phyloP scores from a whole-genome alignment of 2,113 vertebrate genomes.

The Promerops cafer region DNA sequence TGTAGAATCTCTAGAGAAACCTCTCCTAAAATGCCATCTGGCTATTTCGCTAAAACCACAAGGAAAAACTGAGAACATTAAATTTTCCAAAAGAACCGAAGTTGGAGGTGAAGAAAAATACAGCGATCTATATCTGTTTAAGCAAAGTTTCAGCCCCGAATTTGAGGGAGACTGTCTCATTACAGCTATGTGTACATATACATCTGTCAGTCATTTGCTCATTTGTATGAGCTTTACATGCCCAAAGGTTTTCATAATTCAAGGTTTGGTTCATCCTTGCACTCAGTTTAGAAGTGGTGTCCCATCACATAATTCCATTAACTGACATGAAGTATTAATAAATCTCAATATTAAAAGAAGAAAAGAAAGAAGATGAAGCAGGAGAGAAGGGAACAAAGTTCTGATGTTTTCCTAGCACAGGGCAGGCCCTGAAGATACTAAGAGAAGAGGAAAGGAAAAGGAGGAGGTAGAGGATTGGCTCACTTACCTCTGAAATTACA shows the following conservation, averaged over 20 bases:
- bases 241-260: not conserved
- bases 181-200: not conserved
- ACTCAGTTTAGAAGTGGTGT: not conserved
- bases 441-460: not conserved
- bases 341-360: not conserved
- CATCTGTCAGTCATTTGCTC: not conserved
- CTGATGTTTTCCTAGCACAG: constrained; percentile 12
- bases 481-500: constrained; percentile 62
- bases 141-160: not conserved
- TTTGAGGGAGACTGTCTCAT: not conserved
- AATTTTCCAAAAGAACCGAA: not conserved
- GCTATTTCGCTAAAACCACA: not conserved
- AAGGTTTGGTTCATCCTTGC: not conserved
- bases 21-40: not conserved
- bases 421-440: constrained; percentile 25
- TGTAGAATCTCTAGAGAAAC: not conserved
- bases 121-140: not conserved
- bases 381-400: not conserved
- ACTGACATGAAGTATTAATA: not conserved
- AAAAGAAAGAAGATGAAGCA: constrained; percentile 48
- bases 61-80: not conserved
- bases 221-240: not conserved
- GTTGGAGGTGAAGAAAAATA: not conserved
- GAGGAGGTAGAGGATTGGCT: not conserved
- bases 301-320: not conserved